Evolutionary conservation across 2,113 vertebrate genomes (phyloP), one percentile per base, ranked within the genome.

Genomic region (Pelecanoides urinatrix): DNA sequence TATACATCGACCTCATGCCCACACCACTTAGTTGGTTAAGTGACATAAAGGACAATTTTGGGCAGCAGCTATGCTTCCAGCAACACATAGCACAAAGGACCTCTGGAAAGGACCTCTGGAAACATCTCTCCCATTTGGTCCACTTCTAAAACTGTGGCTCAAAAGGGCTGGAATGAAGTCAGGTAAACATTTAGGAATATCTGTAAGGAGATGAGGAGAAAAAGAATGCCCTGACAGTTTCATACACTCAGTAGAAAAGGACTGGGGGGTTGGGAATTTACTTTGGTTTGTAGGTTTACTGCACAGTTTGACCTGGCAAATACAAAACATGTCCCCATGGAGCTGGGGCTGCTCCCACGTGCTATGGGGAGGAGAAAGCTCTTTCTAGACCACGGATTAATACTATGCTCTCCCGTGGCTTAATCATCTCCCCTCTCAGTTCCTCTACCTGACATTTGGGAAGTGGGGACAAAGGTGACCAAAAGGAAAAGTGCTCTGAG

Each of bases 271-370:
- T 75, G 29, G 22, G 52, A 92, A 82, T 72, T 79, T 42, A 63
- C 26, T 74, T 71, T 30, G 49, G 45, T 90, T 86, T 71, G 34
- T 26, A 58, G 30, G 49, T 80, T 86, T 83, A 70, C 25, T 10
- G 19, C 23, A 29, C 27, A 30, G 50, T 53, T 84, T 75, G 75
- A 92, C 81, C 58, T 32, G 55, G 38, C 22, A 82, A 96, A 90
- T 22, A 20, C 27, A 92, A 86, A 88, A 53, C 17, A 42, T 0
- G 10, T 52, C 13, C 29, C 52, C 0, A 0, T 7, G 13, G 70
- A 91, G 52, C 27, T 81, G 49, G 23, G n/a, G 70, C 40, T 91
- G 44, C 19, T 92, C 58, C 47, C 44, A 13, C 0, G 25, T 27
- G 49, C 44, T 53, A 22, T 38, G 53, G 18, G 32, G 13, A 70